A percentile compares a stretch with the other conserved stretches of the same genome.
These are phyloP conservation scores for Spodoptera litura DNA, from an alignment of 1,140 invertebrate genomes.

Conservation along the genomic window DNA sequence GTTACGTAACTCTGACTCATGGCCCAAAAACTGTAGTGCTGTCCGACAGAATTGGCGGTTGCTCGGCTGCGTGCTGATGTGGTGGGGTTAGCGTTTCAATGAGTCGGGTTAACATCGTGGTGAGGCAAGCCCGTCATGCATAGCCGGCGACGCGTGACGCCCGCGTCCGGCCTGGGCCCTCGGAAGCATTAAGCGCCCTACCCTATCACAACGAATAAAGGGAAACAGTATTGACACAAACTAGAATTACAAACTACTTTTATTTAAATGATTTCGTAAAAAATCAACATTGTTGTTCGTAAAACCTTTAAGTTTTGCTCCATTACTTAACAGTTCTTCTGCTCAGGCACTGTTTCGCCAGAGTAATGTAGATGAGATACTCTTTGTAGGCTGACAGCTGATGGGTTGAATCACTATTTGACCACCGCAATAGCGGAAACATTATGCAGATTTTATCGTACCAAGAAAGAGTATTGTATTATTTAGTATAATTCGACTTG, in stretches of 20 bases:
- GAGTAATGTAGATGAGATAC: neutral
- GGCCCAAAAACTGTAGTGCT: slow-evolving; percentile 50
- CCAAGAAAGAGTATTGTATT: too few relatives aligned
- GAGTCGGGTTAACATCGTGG: slow-evolving; percentile 58
- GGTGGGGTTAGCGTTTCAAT: slow-evolving; percentile 52
- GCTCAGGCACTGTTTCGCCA: neutral
- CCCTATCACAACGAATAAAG: slow-evolving; percentile 49
- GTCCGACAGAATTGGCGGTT: slow-evolving; percentile 38
- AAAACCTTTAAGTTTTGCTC: neutral
- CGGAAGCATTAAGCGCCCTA: slow-evolving; percentile 68
- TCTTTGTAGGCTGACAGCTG: neutral
- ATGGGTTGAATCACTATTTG: slow-evolving; percentile 9
- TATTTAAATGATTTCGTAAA: neutral
- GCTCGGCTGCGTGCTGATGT: slow-evolving; percentile 15
- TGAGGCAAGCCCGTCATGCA: slow-evolving; percentile 78
- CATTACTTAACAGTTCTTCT: neutral
- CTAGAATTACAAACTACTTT: neutral
- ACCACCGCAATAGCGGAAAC: neutral
- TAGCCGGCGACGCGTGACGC: slow-evolving; percentile 74
- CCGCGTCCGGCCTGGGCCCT: slow-evolving; percentile 70
- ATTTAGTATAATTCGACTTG: too few relatives aligned
- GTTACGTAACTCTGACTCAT: slow-evolving; percentile 67
- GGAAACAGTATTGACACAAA: slow-evolving; percentile 42
- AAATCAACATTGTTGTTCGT: neutral
- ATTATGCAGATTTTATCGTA: neutral